These are phyloP conservation scores for Anomalospiza imberbis DNA, from an alignment of 2,797 vertebrate species.

Conservation along the genomic window DNA sequence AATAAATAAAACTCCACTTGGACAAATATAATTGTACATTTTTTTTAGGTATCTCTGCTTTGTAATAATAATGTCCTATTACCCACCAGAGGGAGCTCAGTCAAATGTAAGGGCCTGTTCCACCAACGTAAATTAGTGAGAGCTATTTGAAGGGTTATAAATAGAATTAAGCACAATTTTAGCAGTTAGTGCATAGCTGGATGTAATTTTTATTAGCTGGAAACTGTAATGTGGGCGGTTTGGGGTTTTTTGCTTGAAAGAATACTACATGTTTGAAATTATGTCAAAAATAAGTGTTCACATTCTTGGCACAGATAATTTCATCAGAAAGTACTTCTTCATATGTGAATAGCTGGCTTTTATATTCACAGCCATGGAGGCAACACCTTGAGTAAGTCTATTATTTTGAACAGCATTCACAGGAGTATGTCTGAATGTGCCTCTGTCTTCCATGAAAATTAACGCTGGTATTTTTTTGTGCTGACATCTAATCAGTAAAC, in stretches of 20 bases:
- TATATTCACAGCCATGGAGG: background rate
- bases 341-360: background rate
- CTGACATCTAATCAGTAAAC: background rate
- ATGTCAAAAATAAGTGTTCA: background rate
- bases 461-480: background rate
- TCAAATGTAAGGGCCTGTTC: background rate
- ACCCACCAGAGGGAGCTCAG: constrained; percentile 59
- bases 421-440: background rate
- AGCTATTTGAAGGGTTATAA: background rate
- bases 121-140: background rate
- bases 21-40: background rate
- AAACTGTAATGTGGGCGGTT: background rate
- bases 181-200: background rate
- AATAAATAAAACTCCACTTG: background rate
- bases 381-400: background rate
- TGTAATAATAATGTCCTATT: background rate
- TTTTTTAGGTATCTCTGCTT: background rate
- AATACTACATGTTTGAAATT: background rate
- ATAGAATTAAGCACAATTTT: background rate
- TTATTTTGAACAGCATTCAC: background rate
- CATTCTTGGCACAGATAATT: background rate
- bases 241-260: background rate
- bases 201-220: background rate
- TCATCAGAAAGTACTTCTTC: background rate
- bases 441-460: background rate